Conservation (phyloP, 2,113 vertebrate genomes). For the Sisor rabdophorus region DNA sequence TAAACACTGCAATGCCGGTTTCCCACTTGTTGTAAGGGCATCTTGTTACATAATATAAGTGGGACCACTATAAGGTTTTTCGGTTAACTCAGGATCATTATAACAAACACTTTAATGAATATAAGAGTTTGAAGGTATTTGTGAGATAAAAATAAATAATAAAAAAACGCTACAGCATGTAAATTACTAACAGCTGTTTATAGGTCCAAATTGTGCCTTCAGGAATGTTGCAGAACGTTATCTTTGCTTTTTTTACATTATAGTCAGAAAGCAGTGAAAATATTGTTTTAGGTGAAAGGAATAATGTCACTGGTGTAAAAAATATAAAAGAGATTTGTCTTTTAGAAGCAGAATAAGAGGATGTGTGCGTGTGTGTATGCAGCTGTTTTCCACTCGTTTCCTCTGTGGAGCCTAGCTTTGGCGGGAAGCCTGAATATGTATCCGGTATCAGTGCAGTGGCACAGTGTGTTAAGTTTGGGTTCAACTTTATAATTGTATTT, state of each 20-base stretch:
- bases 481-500: constrained; percentile 30
- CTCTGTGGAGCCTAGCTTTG: background rate
- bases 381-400: constrained; percentile 35
- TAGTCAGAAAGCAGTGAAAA: background rate
- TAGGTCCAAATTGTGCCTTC: constrained; percentile 1
- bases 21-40: too few relatives aligned
- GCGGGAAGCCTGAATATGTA: constrained; percentile 22
- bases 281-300: background rate
- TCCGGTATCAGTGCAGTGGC: constrained; percentile 3
- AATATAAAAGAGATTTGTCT: constrained; percentile 13
- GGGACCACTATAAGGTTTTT: background rate
- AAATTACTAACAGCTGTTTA: constrained; percentile 3
- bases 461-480: constrained; percentile 20
- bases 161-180: background rate
- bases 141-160: too few relatives aligned
- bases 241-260: constrained; percentile 2
- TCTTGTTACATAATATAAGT: background rate
- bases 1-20: too few relatives aligned
- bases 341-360: constrained; percentile 15
- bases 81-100: background rate
- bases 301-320: constrained; percentile 1
- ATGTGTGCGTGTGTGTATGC: background rate
- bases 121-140: background rate
- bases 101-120: background rate
- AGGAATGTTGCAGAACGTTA: background rate